These are phyloP conservation scores for Magallana nippona DNA, from an alignment of 2,888 invertebrate genomes.

Conservation along the genomic window DNA sequence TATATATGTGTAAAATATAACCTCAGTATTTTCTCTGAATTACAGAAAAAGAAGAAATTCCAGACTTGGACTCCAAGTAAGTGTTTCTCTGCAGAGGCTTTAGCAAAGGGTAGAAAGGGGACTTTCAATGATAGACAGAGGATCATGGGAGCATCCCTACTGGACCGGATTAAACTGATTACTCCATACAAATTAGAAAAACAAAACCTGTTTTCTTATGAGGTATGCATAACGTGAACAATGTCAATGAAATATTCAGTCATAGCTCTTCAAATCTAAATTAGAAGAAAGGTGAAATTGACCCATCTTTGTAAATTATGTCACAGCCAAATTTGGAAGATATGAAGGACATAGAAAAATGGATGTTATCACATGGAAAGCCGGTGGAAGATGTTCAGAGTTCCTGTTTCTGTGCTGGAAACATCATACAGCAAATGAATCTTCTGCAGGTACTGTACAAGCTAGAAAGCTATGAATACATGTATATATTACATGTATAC, in stretches of 20 bases:
- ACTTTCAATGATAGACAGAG: constrained; percentile 66
- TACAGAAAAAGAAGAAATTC: background rate
- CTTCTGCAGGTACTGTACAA: constrained; percentile 45
- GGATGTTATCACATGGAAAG: constrained; percentile 41
- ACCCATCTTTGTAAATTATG: background rate
- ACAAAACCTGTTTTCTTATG: constrained; percentile 39
- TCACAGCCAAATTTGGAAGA: background rate
- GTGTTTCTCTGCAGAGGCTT: background rate
- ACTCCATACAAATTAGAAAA: constrained; percentile 56
- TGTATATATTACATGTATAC: background rate
- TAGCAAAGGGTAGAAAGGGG: constrained; percentile 52
- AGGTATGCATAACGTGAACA: background rate
- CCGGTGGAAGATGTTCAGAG: constrained; percentile 53
- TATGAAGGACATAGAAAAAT: background rate
- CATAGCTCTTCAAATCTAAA: background rate
- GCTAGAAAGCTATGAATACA: constrained; percentile 29
- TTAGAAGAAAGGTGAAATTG: background rate
- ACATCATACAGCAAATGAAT: constrained; percentile 49
- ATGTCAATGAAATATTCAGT: background rate
- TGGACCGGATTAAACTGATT: constrained; percentile 60
- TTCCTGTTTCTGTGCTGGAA: constrained; percentile 64
- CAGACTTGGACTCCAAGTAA: background rate
- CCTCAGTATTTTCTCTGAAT: no score
- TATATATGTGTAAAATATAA: background rate
- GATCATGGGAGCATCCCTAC: constrained; percentile 60